phyloP scores from a whole-genome alignment of 2,888 invertebrate genomes.

The Tyria jacobaeae region DNA sequence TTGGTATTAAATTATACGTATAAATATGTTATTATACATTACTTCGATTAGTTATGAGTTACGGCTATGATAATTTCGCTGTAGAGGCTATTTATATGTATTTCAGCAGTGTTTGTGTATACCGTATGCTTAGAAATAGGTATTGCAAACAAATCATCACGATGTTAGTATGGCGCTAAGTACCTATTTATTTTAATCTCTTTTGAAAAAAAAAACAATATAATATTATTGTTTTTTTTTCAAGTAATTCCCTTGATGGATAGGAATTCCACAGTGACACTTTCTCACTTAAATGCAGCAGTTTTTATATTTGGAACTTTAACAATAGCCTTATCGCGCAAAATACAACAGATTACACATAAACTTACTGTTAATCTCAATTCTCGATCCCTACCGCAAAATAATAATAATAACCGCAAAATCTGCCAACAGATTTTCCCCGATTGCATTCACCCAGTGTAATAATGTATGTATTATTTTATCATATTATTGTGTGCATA shows the following conservation, averaged over 20 bases:
- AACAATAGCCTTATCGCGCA: not conserved
- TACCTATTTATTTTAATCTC: not conserved
- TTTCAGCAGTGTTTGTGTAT: not conserved
- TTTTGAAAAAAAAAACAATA: too few species aligned
- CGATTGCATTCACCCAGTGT: conserved; percentile 55
- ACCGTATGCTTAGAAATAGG: not conserved
- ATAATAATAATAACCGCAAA: too few species aligned
- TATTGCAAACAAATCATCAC: not conserved
- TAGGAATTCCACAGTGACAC: too few species aligned
- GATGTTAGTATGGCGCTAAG: not conserved
- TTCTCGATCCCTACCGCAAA: not conserved
- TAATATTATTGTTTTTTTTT: not conserved
- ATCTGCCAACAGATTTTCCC: conserved; percentile 59
- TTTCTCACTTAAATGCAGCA: too few species aligned
- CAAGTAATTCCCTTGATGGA: too few species aligned
- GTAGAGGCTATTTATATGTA: not conserved
- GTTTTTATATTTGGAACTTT: not conserved
- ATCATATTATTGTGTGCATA: conserved; percentile 3
- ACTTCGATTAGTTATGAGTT: conserved; percentile 10
- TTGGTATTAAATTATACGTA: conserved; percentile 20
- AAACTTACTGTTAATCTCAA: not conserved
- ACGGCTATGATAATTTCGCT: not conserved
- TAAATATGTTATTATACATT: conserved; percentile 9
- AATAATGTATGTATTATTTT: conserved; percentile 23
- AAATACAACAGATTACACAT: not conserved